These are phyloP conservation scores for Pinna nobilis DNA, from an alignment of 1,140 invertebrate genomes.

Conservation along the genomic window DNA sequence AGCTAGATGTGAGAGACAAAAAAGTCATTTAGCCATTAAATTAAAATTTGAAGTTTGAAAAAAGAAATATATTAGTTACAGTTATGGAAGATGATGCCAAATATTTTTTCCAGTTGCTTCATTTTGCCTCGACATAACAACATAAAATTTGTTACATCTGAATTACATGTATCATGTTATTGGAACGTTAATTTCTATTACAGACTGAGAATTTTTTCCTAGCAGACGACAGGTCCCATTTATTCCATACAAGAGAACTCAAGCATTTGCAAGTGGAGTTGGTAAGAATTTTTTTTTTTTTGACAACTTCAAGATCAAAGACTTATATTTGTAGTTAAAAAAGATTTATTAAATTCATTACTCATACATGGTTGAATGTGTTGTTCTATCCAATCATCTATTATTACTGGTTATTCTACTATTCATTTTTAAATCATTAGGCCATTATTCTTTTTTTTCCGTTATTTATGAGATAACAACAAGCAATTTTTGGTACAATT, in stretches of 20 bases:
- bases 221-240: constrained; percentile 29
- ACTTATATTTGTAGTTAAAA: neutral
- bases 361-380: neutral
- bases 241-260: constrained; percentile 53
- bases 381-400: neutral
- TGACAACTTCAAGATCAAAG: neutral
- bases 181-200: constrained; percentile 18
- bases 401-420: too few relatives aligned
- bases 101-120: too few relatives aligned
- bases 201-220: constrained; percentile 45
- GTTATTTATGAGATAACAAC: too few relatives aligned
- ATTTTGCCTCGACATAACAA: neutral
- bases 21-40: too few relatives aligned
- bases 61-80: too few relatives aligned
- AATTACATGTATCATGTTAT: too few relatives aligned
- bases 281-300: constrained; percentile 41
- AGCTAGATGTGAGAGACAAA: too few relatives aligned
- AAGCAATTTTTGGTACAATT: too few relatives aligned
- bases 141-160: neutral
- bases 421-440: too few relatives aligned
- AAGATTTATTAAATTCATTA: neutral
- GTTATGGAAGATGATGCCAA: too few relatives aligned
- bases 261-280: constrained; percentile 62
- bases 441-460: too few relatives aligned
- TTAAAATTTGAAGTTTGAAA: neutral